A percentile compares a stretch with the other conserved stretches of the same genome.
phyloP scores from a whole-genome alignment of 2,797 vertebrate species.

The Falco biarmicus region DNA sequence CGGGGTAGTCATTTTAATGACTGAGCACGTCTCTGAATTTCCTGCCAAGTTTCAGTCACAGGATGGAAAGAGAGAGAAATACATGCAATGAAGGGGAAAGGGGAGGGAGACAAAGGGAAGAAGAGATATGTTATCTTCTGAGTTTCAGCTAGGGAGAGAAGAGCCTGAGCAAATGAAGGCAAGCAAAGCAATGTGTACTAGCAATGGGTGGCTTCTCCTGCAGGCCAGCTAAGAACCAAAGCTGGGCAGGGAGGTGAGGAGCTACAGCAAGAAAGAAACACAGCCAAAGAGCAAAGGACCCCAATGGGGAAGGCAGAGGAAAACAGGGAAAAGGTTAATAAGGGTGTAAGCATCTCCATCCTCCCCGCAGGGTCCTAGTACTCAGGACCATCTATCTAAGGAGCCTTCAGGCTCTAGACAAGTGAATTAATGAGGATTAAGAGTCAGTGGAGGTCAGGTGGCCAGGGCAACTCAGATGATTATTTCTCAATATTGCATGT shows the following conservation, averaged over 20 bases:
- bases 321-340: not conserved
- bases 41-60: conserved; percentile 52
- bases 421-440: not conserved
- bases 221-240: not conserved
- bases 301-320: not conserved
- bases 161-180: not conserved
- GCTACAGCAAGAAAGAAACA: not conserved
- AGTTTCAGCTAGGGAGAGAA: not conserved
- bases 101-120: not conserved
- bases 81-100: not conserved
- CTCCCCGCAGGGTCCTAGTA: not conserved
- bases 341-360: not conserved
- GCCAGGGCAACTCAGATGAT: not conserved
- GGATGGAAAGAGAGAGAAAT: conserved; percentile 1
- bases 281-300: not conserved
- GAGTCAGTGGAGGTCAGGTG: not conserved
- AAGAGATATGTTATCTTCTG: conserved; percentile 8
- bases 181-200: not conserved
- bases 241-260: not conserved
- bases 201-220: not conserved
- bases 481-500: not conserved
- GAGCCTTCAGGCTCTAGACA: not conserved
- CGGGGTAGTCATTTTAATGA: not conserved
- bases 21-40: not conserved
- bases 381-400: not conserved